A percentile compares a stretch with the other conserved stretches of the same genome.
phyloP scores from a whole-genome alignment of 2,113 vertebrate genomes.

The Ascaphus truei region DNA sequence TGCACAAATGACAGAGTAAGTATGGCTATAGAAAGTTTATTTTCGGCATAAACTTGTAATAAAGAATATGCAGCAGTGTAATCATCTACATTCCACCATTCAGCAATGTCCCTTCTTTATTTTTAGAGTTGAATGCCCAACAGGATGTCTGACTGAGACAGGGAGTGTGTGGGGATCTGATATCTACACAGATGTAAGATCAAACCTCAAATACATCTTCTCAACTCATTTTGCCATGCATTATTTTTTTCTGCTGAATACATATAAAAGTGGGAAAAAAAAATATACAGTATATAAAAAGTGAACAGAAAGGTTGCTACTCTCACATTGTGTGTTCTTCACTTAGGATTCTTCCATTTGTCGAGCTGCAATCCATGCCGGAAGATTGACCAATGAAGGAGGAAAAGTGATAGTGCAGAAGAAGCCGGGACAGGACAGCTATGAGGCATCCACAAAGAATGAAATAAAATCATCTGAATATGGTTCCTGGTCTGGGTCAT shows the following conservation, averaged over 20 bases:
- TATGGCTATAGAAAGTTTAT: no score
- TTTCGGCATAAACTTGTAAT: no score
- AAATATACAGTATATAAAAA: no score
- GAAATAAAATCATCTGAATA: background rate
- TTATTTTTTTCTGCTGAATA: no score
- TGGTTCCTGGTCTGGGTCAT: background rate
- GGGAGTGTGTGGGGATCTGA: background rate
- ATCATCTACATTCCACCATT: no score
- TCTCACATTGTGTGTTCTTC: background rate
- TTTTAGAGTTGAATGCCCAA: background rate
- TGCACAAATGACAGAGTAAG: background rate
- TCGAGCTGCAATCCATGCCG: slow-evolving; percentile 14
- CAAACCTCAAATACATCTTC: background rate
- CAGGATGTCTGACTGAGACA: background rate
- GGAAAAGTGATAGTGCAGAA: slow-evolving; percentile 14
- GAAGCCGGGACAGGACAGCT: background rate
- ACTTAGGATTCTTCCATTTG: slow-evolving; percentile 2
- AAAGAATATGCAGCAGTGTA: no score
- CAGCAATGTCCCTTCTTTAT: background rate
- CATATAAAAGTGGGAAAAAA: no score
- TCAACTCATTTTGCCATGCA: background rate
- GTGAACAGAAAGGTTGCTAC: no score
- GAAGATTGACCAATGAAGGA: slow-evolving; percentile 1
- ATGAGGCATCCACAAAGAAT: background rate
- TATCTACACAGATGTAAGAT: background rate